Evolutionary conservation across 2,797 vertebrate species (phyloP), one percentile per base, ranked within the genome.

Genomic region (Acrossocheilus wenchowensis): DNA sequence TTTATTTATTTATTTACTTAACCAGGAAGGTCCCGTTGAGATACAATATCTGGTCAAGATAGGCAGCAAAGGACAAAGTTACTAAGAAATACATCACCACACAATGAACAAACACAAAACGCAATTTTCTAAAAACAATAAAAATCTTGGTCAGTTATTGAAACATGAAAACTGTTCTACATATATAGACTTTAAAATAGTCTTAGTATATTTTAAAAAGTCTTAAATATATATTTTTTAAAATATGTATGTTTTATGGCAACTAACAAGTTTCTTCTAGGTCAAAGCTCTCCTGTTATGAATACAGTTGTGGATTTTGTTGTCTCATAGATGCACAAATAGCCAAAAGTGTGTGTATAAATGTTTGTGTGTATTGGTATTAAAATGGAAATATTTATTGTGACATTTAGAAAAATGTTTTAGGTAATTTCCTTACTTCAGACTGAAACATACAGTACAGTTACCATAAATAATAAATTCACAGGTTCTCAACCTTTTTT

Each of bases 401-500:
- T 60, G 23, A 60, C 43, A 14, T 60, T 43, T 57, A 19, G 34
- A 72, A 82, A 26, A 45, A 14, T 17, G 1, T 17, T 62, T 62
- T 41, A 5, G 6, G 2, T 21, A 30, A 41, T 10, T 17, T 72
- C 9, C 52, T 74, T 62, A 74, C 11, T 26, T 4, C 21, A 52
- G 30, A 48, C 41, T 45, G n/a, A 80, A 64, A 80, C 45, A 41
- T 62, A 26, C 15, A 72, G 6, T 60, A 34, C n/a, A 57, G 34
- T 57, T 54, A 54, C 43, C 48, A 36, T 14, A n/a, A 60, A 60
- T 68, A 66, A n/a, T 78, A 41, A 1, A 41, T 78, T 41, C 21
- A 52, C 50, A 72, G 21, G 19, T 72, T 72, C 34, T 71, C 36
- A 57, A 82, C 0, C 54, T 57, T 71, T 83, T 26, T 90, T 78